Percentiles rank a stretch among this genome's conserved stretches.
Evolutionary conservation across 2,113 vertebrate species (phyloP).

Genomic region (Centrocercus urophasianus): DNA sequence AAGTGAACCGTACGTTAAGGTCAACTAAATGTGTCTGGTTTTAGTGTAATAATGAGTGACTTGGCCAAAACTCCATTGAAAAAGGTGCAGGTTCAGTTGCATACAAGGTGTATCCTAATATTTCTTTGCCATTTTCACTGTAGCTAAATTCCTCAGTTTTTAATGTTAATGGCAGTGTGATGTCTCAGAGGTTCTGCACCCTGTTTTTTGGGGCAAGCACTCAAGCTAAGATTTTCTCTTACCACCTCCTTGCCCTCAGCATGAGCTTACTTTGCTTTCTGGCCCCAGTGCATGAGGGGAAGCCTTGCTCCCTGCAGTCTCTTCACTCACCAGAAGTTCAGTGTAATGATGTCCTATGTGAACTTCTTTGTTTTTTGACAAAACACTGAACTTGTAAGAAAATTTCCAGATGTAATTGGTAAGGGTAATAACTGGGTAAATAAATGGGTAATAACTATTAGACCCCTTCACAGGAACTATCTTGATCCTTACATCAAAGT

Average conservation of each 20-base stretch:
- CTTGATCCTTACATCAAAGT: not conserved
- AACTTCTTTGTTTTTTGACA: not conserved
- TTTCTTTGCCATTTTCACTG: not conserved
- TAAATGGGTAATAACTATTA: not conserved
- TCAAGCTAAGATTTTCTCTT: not conserved
- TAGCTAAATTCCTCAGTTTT: not conserved
- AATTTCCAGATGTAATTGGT: not conserved
- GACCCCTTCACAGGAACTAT: not conserved
- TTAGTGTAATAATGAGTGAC: not conserved
- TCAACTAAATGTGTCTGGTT: not conserved
- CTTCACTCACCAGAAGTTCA: not conserved
- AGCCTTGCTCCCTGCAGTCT: not conserved
- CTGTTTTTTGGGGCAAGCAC: not conserved
- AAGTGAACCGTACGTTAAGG: not conserved
- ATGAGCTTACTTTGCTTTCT: not conserved
- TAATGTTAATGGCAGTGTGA: not conserved
- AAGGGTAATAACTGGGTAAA: not conserved
- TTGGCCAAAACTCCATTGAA: not conserved
- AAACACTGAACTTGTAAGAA: not conserved
- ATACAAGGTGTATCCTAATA: not conserved
- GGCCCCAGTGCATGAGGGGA: rapidly evolving
- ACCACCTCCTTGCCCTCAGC: rapidly evolving
- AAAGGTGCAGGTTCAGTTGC: not conserved
- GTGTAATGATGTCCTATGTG: not conserved
- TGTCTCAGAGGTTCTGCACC: not conserved